Evolutionary conservation across 2,797 vertebrate genomes (phyloP), one percentile per base, ranked within the genome.

Genomic region (Anas capensis): DNA sequence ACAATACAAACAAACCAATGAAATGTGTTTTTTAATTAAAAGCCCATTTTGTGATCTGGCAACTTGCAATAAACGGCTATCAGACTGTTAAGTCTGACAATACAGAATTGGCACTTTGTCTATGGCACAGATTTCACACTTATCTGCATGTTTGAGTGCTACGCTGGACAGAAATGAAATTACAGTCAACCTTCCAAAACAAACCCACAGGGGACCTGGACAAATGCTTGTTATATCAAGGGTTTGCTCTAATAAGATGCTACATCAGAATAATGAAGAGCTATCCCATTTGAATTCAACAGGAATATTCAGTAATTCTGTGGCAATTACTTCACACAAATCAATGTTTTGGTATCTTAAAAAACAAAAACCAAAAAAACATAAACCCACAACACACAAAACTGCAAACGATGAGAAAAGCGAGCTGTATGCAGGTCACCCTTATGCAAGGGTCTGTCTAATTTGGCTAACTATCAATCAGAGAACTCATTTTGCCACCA

Each of bases 1-100:
- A 76, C 40, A 61, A 49, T n/a, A 54, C 19, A 77, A 91, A 82
- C 31, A 14, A 77, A 71, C 8, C 31, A 54, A 62, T 14, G 51
- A 88, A 94, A 90, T 16, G 10, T 60, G 29, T 0, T 76, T 86
- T 92, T 86, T 60, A 90, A 93, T 88, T 91, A 86, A 90, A 81
- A 90, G 21, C 53, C 21, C 20, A 69, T 58, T 94, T 88, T 92
- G 69, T 61, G 62, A 91, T 69, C 49, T 91, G 70, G 76, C 9
- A 20, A 46, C 3, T 20, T 17, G 58, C 95, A 91, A 79, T 54
- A 84, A 82, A 31, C 1, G 6, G 38, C 1, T 17, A 88, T 68
- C 60, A 76, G 75, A 84, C 36, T 57, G 62, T 73, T 62, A 73
- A 70, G 38, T 36, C 23, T 46, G 46, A 92, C 84, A 78, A 71